phyloP scores from a whole-genome alignment of 2,797 vertebrate species.

The Lepus oiostolus region DNA sequence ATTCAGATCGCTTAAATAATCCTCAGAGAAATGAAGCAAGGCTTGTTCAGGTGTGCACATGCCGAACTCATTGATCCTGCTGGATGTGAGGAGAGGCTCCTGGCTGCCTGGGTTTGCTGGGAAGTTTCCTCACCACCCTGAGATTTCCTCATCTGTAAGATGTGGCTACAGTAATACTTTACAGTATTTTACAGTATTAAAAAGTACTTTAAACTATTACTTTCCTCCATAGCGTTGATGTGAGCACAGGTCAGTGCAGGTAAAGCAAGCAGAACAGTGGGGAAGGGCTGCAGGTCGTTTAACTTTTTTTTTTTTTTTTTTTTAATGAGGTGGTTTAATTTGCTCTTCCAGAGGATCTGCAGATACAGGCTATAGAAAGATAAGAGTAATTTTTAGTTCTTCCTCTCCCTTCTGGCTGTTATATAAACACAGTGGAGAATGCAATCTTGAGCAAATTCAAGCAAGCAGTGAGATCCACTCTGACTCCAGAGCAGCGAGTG shows the following conservation, averaged over 20 bases:
- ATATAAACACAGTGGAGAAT: not conserved
- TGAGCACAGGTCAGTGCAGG: not conserved
- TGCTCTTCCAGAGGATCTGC: not conserved
- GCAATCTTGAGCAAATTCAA: not conserved
- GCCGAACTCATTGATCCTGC: not conserved
- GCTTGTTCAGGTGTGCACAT: not conserved
- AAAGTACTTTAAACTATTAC: not conserved
- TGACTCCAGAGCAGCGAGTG: not conserved
- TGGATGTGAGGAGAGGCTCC: not conserved
- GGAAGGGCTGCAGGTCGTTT: conserved; percentile 6
- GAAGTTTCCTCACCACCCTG: not conserved
- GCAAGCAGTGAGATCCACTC: not conserved
- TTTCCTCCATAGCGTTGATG: not conserved
- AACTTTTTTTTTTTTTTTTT: not conserved
- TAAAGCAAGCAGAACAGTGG: not conserved
- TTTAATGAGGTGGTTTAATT: not conserved
- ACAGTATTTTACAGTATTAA: too few species aligned
- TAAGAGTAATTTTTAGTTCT: not conserved
- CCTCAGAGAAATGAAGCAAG: not conserved
- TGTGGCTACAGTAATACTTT: not conserved
- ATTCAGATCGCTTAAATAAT: not conserved
- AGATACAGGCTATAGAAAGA: not conserved
- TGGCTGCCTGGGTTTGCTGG: not conserved
- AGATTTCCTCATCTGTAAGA: not conserved
- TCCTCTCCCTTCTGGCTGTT: not conserved